These are phyloP conservation scores for Spheniscus mendiculus DNA, from an alignment of 2,113 vertebrate species.

Conservation along the genomic window DNA sequence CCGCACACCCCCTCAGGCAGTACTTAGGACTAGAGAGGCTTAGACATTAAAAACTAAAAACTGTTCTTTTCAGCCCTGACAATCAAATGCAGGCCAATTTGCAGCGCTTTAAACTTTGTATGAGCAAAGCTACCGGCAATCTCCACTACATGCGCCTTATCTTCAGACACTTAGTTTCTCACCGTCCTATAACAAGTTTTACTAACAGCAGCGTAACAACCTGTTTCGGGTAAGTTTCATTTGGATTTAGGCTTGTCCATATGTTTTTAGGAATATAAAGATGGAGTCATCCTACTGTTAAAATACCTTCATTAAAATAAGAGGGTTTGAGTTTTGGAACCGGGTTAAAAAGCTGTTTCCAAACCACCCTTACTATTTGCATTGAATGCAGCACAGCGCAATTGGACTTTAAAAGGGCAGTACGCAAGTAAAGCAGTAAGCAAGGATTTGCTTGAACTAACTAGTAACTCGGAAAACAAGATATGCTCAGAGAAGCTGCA, in stretches of 20 bases:
- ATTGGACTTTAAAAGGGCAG: not conserved
- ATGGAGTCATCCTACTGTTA: not conserved
- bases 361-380: not conserved
- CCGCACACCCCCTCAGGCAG: not conserved
- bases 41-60: not conserved
- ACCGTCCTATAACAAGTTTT: not conserved
- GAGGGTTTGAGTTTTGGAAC: not conserved
- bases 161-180: not conserved
- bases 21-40: not conserved
- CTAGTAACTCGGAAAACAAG: not conserved
- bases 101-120: not conserved
- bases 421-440: not conserved
- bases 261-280: not conserved
- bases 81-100: not conserved
- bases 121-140: not conserved
- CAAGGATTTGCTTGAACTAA: not conserved
- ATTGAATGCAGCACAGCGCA: not conserved
- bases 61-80: not conserved
- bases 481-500: not conserved
- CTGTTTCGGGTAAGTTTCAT: rapidly evolving
- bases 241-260: not conserved
- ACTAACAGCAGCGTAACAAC: not conserved
- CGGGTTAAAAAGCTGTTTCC: not conserved
- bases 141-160: not conserved
- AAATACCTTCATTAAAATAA: not conserved